Base-by-base conservation (phyloP, 1,140 invertebrate genomes). In the Sycophila sp. region DNA sequence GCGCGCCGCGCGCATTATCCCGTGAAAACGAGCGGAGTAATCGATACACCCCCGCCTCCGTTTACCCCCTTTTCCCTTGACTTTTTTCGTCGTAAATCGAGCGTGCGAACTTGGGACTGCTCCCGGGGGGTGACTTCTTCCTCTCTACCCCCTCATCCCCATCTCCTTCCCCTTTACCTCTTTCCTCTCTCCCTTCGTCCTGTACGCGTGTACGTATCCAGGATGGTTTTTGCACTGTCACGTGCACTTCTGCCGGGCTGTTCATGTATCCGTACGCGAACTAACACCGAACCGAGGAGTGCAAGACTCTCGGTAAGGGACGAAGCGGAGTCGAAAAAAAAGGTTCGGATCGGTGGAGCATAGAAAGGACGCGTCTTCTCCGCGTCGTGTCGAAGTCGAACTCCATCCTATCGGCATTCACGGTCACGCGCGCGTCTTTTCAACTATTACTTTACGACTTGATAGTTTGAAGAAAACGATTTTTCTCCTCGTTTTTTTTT, bases 1-100 rank as follows among this genome's bases (percentile, higher is more conserved):
- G 28, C 28, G 26, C 24, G 63, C 19, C 17, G 62, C 58, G 56
- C 64, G 64, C 64, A 74, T 74, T 71, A 74, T 58, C 40, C 42
- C 42, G 36, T 36, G 65, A 56, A 71, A 71, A 45, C 36, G 49
- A 45, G 28, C 45, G 40, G 38, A 19, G 28, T 65, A 71, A 71
- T 71, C 72, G 64, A 74, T 74, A 70, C 26, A 28, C 17, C 40
- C 34, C 13, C 30, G 4, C 13, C 17, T 17, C 17, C 10, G n/a
- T n/a, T n/a, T n/a, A n/a, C n/a, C n/a, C n/a, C n/a, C n/a, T n/a
- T n/a, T n/a, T n/a, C 53, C 22, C n/a, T 36, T 47, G n/a, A 15
- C 11, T 49, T 49, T 68, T 72, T 53, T 40, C 63, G 15, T 70
- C 74, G 73, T 78, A 80, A 82, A 79, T 80, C 76, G 75, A 77